These are phyloP conservation scores for Lampris megalopsis DNA, from an alignment of 2,113 vertebrate species.

Conservation along the genomic window DNA sequence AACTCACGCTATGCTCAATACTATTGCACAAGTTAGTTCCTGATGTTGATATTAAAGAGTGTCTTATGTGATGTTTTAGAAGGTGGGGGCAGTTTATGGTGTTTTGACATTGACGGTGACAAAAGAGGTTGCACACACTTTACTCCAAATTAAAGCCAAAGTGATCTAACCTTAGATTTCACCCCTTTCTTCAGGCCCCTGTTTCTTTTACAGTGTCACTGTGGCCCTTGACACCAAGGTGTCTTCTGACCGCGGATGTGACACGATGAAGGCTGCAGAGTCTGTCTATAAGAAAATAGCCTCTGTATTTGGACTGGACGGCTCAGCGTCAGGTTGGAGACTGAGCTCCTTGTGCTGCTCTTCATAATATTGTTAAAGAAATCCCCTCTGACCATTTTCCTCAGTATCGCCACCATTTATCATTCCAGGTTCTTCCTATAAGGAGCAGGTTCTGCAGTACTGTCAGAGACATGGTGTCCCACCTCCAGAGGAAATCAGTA, in stretches of 20 bases:
- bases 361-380: not conserved
- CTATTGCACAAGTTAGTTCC: too few relatives aligned
- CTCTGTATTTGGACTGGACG: slow-evolving; percentile 11
- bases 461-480: slow-evolving; percentile 20
- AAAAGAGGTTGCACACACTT: too few relatives aligned
- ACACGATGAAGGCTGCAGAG: slow-evolving; percentile 6
- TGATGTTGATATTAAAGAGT: too few relatives aligned
- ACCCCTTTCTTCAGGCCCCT: not conserved
- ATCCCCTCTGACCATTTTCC: not conserved
- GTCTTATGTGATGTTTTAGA: too few relatives aligned
- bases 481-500: slow-evolving; percentile 12
- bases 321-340: slow-evolving; percentile 17
- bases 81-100: too few relatives aligned
- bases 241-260: not conserved
- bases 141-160: not conserved
- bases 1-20: too few relatives aligned
- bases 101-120: too few relatives aligned
- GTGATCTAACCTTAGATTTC: not conserved
- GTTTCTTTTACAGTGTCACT: slow-evolving; percentile 39
- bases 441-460: slow-evolving; percentile 15
- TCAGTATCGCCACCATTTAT: not conserved
- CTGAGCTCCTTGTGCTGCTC: not conserved
- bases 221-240: slow-evolving; percentile 13
- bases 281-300: slow-evolving; percentile 29
- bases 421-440: slow-evolving; percentile 15